Evolutionary conservation across 2,888 invertebrate genomes (phyloP), one percentile per base, ranked within the genome.

Genomic region (Lepeophtheirus nordmannii): DNA sequence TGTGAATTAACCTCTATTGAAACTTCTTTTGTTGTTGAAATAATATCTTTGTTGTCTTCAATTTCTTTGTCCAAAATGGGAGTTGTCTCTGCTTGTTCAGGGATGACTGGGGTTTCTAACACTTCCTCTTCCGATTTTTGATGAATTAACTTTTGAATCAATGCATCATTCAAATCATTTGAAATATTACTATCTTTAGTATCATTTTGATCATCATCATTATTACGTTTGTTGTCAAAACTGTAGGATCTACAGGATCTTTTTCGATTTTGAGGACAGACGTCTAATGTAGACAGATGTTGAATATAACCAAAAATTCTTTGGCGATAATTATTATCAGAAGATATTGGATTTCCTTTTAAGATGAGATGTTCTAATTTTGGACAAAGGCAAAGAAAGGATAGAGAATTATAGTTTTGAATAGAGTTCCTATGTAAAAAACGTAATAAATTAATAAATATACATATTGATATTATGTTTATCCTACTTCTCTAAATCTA

Each of bases 401-500:
- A 72, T 30, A 78, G 68, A 23, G 73, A 72, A 14, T 69, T 70
- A 17, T 75, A 69, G 68, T 74, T 70, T 53, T 69, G 69, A 12
- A 78, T 71, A n/a, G 68, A 68, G 70, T 78, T 78, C 64, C 71
- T 71, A 67, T n/a, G 57, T 2, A 30, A 5, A 2, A 30, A 30
- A 30, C 7, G 30, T 30, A 30, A 30, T 5, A 5, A 30, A 30
- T 30, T 30, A 30, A 30, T 30, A n/a, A n/a, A n/a, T n/a, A n/a
- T n/a, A n/a, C n/a, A n/a, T n/a, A n/a, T n/a, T n/a, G n/a, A n/a
- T n/a, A n/a, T n/a, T n/a, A n/a, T n/a, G n/a, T n/a, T n/a, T n/a
- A n/a, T n/a, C n/a, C n/a, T 71, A 78, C 79, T 74, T 74, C 69
- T 71, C 70, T 3, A 78, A 71, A 72, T 80, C 80, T 1, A 82